A percentile compares a stretch with the other conserved stretches of the same genome.
Evolutionary conservation across 2,797 vertebrate genomes (phyloP).

Genomic region (Eidolon dupreanum): DNA sequence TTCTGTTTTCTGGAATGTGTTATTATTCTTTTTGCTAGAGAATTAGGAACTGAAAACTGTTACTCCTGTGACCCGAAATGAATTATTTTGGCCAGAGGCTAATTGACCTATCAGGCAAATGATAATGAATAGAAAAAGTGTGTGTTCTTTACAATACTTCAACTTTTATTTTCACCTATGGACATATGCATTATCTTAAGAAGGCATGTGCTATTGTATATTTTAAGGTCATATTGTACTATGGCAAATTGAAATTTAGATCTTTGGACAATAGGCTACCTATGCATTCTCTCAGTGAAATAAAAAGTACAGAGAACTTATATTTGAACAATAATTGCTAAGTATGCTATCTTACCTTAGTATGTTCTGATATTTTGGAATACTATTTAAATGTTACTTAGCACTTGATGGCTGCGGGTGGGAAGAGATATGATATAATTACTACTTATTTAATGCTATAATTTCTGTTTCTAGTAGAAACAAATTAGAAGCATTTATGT

Average conservation of each 20-base stretch:
- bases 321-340: not conserved
- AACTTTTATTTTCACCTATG: slow-evolving; percentile 47
- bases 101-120: not conserved
- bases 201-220: not conserved
- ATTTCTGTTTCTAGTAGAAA: not conserved
- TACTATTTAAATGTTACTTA: slow-evolving; percentile 16
- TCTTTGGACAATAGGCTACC: not conserved
- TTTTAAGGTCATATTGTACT: not conserved
- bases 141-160: not conserved
- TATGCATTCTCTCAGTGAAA: not conserved
- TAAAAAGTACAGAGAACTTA: not conserved
- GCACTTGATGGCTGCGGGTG: not conserved
- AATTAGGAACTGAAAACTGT: slow-evolving; percentile 51
- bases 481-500: not conserved
- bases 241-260: not conserved
- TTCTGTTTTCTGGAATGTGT: slow-evolving; percentile 1
- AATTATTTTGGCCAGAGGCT: slow-evolving; percentile 59
- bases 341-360: not conserved
- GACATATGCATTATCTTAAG: not conserved
- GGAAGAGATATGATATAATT: not conserved
- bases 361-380: not conserved
- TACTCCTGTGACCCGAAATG: slow-evolving; percentile 48
- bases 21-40: not conserved
- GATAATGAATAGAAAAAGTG: slow-evolving; percentile 41
- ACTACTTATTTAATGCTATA: not conserved